Base-by-base conservation (phyloP, 2,797 vertebrate genomes). In the Buceros bicornis region DNA sequence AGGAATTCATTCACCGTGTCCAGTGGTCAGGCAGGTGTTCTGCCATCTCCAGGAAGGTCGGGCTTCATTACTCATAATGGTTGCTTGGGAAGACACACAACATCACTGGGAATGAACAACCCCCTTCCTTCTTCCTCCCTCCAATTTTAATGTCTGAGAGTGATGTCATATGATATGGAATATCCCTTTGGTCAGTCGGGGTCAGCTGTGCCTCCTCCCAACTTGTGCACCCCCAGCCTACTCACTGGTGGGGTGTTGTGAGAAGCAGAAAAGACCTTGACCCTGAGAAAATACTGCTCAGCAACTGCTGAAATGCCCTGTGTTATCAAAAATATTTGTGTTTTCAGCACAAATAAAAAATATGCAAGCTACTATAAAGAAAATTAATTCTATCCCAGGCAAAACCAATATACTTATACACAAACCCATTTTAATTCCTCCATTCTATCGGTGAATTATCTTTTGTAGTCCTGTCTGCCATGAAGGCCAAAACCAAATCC, bases 21-120 rank as follows among this genome's bases (percentile, higher is more conserved):
- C 40, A 10, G 18, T 35, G 0, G 5, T 18, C 51, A 58, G 37
- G 26, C 43, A 43, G n/a, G 5, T 40, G 64, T 69, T 69, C 22
- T 54, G 33, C 50, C 58, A 65, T 22, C 35, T 51, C 51, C 35
- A 28, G 58, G 26, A 37, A 16, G 51, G 26, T 25, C 20, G 9
- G 5, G 15, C 16, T 56, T 11, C 16, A 15, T 42, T 29, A 22
- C 3, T 1, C 4, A 6, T 37, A 37, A 11, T 3, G 3, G 5
- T 48, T 58, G 6, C 18, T 84, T 48, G 28, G 48, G 33, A 81
- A 80, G 58, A 28, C 5, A 62, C 71, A 31, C 0, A 1, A 14
- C 8, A 1, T 40, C 2, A 13, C 35, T 67, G 13, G 0, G 2
- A 56, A 25, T 0, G 4, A 13, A 24, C 1, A 4, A 48, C 6